phyloP scores from a whole-genome alignment of 1,140 invertebrate species.

The Drosophila ohnishii region DNA sequence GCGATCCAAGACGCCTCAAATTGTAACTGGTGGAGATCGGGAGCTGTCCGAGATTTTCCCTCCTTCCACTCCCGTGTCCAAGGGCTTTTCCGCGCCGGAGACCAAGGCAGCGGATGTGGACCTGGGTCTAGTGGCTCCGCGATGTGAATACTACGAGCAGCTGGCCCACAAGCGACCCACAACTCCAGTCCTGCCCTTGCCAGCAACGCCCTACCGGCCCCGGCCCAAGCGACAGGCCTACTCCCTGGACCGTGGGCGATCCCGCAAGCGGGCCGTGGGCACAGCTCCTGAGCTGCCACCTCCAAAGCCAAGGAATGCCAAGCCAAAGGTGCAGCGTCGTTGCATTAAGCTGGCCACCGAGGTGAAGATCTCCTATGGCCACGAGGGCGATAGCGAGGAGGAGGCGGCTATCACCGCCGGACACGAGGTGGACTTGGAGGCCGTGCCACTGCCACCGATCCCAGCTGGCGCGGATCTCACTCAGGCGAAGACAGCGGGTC shows the following conservation, averaged over 20 bases:
- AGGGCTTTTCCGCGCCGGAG: slow-evolving; percentile 76
- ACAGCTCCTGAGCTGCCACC: slow-evolving; percentile 63
- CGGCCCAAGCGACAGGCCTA: slow-evolving; percentile 63
- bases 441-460: slow-evolving; percentile 61
- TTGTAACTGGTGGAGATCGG: neutral
- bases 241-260: slow-evolving; percentile 64
- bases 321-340: slow-evolving; percentile 65
- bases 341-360: slow-evolving; percentile 77
- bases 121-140: slow-evolving; percentile 72
- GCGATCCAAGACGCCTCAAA: slow-evolving; percentile 6
- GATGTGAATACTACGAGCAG: slow-evolving; percentile 74
- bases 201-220: slow-evolving; percentile 34
- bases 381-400: slow-evolving; percentile 69
- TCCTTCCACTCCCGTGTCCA: slow-evolving; percentile 41
- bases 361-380: slow-evolving; percentile 71
- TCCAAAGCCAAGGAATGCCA: slow-evolving; percentile 52
- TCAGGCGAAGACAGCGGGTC: slow-evolving; percentile 34
- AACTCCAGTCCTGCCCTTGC: slow-evolving; percentile 24
- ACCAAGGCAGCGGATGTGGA: slow-evolving; percentile 75
- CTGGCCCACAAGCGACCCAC: slow-evolving; percentile 46
- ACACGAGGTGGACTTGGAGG: slow-evolving; percentile 62
- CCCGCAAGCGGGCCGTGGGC: slow-evolving; percentile 41
- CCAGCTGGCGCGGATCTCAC: slow-evolving; percentile 44
- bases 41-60: slow-evolving; percentile 8
- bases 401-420: slow-evolving; percentile 34